These are phyloP conservation scores for Phalacrocorax aristotelis DNA, from an alignment of 2,113 vertebrate genomes.

Conservation along the genomic window DNA sequence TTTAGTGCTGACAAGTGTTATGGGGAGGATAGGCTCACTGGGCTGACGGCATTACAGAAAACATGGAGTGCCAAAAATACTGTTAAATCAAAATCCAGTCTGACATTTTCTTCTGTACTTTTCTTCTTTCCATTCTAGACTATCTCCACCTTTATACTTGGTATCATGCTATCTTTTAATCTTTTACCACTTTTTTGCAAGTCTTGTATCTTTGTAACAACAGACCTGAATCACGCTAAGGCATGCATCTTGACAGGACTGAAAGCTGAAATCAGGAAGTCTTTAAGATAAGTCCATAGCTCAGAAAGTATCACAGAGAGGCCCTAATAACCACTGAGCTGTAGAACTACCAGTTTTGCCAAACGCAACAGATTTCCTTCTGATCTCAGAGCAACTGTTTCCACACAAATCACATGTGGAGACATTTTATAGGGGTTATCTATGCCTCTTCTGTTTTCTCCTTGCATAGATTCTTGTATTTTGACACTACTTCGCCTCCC, in stretches of 20 bases:
- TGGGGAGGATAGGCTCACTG: neutral
- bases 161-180: neutral
- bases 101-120: neutral
- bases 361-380: conserved; percentile 62
- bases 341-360: conserved; percentile 31
- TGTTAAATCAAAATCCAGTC: neutral
- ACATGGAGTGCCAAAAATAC: neutral
- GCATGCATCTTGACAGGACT: neutral
- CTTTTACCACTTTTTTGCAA: conserved; percentile 18
- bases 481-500: conserved; percentile 54
- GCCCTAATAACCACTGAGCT: conserved; percentile 29
- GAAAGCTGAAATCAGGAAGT: conserved; percentile 35
- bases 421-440: conserved; percentile 51
- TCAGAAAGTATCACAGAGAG: conserved; percentile 41
- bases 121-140: neutral
- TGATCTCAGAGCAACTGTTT: conserved; percentile 54
- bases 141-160: neutral
- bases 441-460: conserved; percentile 60
- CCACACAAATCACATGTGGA: conserved; percentile 57
- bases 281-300: conserved; percentile 30
- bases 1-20: neutral
- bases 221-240: conserved; percentile 26
- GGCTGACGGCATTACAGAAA: neutral
- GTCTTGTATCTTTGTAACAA: conserved; percentile 34
- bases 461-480: conserved; percentile 47